Conservation (phyloP, 2,797 vertebrate genomes). For the Neosilurus hyrtlii region DNA sequence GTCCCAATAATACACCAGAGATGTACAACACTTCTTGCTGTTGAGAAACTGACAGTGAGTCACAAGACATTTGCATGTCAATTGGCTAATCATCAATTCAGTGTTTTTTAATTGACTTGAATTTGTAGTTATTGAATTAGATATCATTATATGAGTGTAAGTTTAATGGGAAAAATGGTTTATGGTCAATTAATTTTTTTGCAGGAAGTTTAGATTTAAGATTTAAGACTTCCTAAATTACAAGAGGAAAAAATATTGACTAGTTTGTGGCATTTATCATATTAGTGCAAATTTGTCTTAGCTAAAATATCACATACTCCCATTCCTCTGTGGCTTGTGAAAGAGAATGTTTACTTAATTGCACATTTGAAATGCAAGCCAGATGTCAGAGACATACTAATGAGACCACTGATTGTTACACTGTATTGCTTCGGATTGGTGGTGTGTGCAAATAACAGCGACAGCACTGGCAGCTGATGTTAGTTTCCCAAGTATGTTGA, state of each 20-base stretch:
- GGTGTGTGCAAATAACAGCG: background rate
- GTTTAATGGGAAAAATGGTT: background rate
- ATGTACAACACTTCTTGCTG: conserved; percentile 60
- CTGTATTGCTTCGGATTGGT: conserved; percentile 40
- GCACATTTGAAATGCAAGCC: conserved; percentile 36
- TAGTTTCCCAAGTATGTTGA: conserved; percentile 22
- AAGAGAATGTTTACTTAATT: conserved; percentile 30
- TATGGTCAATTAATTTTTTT: conserved; percentile 15
- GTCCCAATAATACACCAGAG: conserved; percentile 62
- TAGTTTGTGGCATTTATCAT: conserved; percentile 2
- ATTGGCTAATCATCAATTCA: conserved; percentile 31
- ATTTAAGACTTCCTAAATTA: background rate
- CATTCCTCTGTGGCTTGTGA: conserved; percentile 11
- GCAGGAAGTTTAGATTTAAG: background rate
- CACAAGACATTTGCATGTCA: conserved; percentile 48
- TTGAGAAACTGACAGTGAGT: conserved; percentile 40
- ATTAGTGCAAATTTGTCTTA: background rate
- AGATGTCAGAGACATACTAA: conserved; percentile 52
- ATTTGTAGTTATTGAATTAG: conserved; percentile 12
- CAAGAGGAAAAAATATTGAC: background rate
- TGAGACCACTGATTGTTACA: conserved; percentile 44
- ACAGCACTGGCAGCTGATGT: conserved; percentile 43
- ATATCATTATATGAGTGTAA: background rate
- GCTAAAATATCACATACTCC: background rate
- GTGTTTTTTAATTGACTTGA: background rate